Conservation (phyloP, 37 sponge, comb jelly and placozoan genomes). For the Aplysina aerophoba region DNA sequence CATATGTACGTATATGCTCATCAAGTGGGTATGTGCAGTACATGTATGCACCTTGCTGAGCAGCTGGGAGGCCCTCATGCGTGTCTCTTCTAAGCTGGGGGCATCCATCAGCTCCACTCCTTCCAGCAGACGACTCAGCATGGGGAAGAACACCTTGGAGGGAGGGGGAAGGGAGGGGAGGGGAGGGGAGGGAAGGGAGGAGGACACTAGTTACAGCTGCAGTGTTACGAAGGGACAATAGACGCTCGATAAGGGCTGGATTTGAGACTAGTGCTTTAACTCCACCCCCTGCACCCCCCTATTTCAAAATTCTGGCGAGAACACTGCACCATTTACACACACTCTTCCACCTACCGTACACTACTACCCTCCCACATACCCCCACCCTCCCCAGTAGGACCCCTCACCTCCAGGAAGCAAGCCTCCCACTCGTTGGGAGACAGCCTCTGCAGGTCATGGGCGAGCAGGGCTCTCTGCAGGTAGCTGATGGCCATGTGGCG, state of each 20-base stretch:
- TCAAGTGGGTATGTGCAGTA: not conserved
- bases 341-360: not conserved
- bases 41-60: constrained; percentile 77
- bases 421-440: constrained; percentile 85
- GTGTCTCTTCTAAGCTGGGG: constrained; percentile 77
- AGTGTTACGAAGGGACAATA: too few relatives aligned
- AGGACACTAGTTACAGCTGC: too few relatives aligned
- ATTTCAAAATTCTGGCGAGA: too few relatives aligned
- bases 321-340: not conserved
- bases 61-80: constrained; percentile 86
- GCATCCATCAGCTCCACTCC: constrained; percentile 30
- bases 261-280: not conserved
- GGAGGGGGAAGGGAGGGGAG: too few relatives aligned
- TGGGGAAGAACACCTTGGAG: constrained; percentile 82
- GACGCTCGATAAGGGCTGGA: not conserved
- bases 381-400: not conserved
- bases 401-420: constrained; percentile 82
- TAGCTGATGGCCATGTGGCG: constrained; percentile 85
- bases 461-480: constrained; percentile 87
- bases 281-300: not conserved
- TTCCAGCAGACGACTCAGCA: constrained; percentile 75
- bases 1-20: too few relatives aligned
- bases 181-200: too few relatives aligned
- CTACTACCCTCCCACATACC: not conserved
- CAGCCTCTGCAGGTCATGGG: constrained; percentile 78